A percentile compares a stretch with the other conserved stretches of the same genome.
Conservation (phyloP, 2,113 vertebrate genomes). For the Perca schrenkii region DNA sequence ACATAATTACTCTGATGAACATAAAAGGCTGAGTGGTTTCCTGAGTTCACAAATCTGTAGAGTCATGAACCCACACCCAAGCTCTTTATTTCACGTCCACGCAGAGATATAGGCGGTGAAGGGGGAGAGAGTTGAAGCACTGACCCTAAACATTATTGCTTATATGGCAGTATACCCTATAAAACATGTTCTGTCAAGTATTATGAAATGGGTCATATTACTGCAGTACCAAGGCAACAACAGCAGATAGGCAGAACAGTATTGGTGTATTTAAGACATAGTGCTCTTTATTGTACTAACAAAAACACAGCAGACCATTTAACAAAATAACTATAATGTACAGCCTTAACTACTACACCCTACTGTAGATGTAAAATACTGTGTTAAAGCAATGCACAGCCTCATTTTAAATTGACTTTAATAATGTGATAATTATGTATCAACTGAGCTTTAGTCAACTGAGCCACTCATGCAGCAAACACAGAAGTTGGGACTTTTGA, state of each 20-base stretch:
- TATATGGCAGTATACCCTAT: background rate
- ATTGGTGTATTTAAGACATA: background rate
- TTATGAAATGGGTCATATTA: background rate
- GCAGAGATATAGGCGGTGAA: constrained; percentile 27
- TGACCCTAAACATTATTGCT: constrained; percentile 20
- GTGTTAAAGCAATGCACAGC: background rate
- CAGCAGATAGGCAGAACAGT: background rate
- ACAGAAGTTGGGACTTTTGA: constrained; percentile 5
- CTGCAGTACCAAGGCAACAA: background rate
- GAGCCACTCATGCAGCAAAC: constrained; percentile 10
- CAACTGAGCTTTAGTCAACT: constrained; percentile 36
- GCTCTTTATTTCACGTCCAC: constrained; percentile 36
- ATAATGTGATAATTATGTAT: constrained; percentile 23
- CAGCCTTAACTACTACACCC: background rate
- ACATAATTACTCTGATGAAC: constrained; percentile 67
- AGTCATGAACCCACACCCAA: constrained; percentile 37
- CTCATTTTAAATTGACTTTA: constrained; percentile 18
- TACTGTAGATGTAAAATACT: background rate
- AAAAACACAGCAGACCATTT: background rate
- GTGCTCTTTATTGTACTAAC: background rate
- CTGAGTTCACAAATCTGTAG: constrained; percentile 50
- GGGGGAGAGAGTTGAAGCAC: constrained; percentile 6
- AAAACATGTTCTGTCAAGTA: constrained; percentile 15
- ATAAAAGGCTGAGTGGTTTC: constrained; percentile 58
- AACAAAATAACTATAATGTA: background rate